Base-by-base conservation (phyloP, 1,140 invertebrate species). In the Temnothorax nylanderi region DNA sequence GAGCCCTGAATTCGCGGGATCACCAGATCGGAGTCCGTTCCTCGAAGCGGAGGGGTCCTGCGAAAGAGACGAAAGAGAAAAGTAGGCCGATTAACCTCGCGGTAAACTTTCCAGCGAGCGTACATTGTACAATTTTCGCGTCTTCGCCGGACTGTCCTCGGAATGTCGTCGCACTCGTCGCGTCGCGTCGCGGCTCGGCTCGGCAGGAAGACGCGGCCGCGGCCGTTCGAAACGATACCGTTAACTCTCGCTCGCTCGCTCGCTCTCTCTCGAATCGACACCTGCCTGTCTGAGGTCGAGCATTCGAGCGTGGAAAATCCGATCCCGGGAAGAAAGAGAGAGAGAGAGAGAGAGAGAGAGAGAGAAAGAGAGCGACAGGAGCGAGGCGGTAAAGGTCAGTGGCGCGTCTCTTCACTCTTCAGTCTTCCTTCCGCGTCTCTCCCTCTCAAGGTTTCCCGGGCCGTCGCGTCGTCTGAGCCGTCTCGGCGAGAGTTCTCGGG, bases 251-350 rank as follows among this genome's bases (percentile, higher is more conserved):
- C 18, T n/a, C 56, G 16, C 37, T 44, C 34, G 4, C 21, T 49
- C 49, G 34, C 32, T 76, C 34, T 26, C 26, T 26, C 26, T 26
- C 26, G 3, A 3, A 18, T 13, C 26, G 47, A 75, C 72, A 69
- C 47, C 32, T 44, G 41, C 16, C 62, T 47, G 37, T 41, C 11
- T 5, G 16, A 51, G 32, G 44, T 62, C 75, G 41, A 62, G 21
- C 74, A 26, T 26, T 26, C 26, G 3, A 41, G 37, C 37, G 75
- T 26, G 75, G 37, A 77, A 77, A 77, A 64, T 32, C 60, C 56
- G 56, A 76, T 77, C 21, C 4, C 21, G 13, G 16, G 13, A 8
- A 26, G 37, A n/a, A 7, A 11, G 34, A 75, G 54, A 32, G 1
- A 47, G 13, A 60, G 7, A 75, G n/a, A 47, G 10, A 16, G 4